A percentile compares a stretch with the other conserved stretches of the same genome.
Conservation (phyloP, 2,113 vertebrate genomes). For the Channa argus region DNA sequence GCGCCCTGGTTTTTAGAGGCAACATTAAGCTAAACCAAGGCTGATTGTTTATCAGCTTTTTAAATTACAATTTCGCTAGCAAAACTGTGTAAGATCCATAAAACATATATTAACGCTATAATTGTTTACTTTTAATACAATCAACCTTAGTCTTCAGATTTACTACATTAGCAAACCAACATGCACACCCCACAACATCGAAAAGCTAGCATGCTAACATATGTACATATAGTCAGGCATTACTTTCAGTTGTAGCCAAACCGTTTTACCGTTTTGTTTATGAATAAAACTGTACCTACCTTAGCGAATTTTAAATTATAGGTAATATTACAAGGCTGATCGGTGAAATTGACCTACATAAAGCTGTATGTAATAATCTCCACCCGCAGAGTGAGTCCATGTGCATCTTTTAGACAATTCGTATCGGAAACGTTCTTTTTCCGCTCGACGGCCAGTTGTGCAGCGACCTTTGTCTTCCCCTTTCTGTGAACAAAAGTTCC, state of each 20-base stretch:
- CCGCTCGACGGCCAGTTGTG: slow-evolving; percentile 54
- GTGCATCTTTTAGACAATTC: slow-evolving; percentile 50
- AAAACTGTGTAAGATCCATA: neutral
- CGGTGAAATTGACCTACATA: neutral
- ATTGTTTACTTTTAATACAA: neutral
- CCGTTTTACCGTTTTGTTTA: no score
- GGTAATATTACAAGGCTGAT: neutral
- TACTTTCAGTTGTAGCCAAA: neutral
- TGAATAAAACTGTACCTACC: slow-evolving; percentile 44
- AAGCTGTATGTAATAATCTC: neutral
- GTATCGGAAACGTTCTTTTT: slow-evolving; percentile 71
- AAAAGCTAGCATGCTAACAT: slow-evolving; percentile 47
- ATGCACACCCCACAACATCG: neutral
- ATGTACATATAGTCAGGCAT: slow-evolving; percentile 1
- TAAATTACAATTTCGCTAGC: no score
- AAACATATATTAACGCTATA: rapidly evolving
- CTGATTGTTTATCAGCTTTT: no score
- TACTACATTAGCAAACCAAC: neutral
- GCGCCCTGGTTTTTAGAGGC: no score
- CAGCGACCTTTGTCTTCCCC: slow-evolving; percentile 58
- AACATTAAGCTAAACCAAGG: no score
- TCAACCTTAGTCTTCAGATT: neutral
- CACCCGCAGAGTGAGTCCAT: slow-evolving; percentile 32
- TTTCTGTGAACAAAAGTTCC: slow-evolving; percentile 18
- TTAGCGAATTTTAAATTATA: neutral